phyloP scores from a whole-genome alignment of 2,113 vertebrate species.

The Mus pahari region DNA sequence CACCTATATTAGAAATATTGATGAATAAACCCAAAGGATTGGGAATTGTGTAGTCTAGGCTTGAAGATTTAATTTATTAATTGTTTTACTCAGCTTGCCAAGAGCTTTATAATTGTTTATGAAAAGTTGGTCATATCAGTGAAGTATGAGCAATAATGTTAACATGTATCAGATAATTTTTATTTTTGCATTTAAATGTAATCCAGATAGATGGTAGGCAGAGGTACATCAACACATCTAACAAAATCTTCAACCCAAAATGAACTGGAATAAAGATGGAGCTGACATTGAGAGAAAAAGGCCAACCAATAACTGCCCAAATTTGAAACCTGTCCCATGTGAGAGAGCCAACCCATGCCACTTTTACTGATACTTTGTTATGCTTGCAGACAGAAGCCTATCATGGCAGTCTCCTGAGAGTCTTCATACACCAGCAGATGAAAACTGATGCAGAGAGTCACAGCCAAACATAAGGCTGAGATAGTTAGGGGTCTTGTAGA shows the following conservation, averaged over 20 bases:
- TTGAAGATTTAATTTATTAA: slow-evolving; percentile 50
- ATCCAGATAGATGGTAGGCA: too few relatives aligned
- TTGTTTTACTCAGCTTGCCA: slow-evolving; percentile 40
- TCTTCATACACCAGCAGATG: background rate
- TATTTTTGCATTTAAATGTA: background rate
- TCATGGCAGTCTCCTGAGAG: background rate
- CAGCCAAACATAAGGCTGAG: background rate
- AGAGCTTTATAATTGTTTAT: slow-evolving; percentile 56
- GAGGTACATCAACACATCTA: too few relatives aligned
- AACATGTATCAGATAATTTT: slow-evolving; percentile 3
- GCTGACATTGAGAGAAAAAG: background rate
- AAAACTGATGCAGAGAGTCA: background rate
- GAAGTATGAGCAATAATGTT: slow-evolving; percentile 52
- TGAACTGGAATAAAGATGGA: background rate
- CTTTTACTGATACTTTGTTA: background rate
- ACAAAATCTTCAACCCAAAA: too few relatives aligned
- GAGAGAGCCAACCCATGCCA: background rate
- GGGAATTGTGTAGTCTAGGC: background rate
- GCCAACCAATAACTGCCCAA: too few relatives aligned
- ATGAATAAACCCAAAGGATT: slow-evolving; percentile 45
- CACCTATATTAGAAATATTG: slow-evolving; percentile 21
- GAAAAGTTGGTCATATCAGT: slow-evolving; percentile 49
- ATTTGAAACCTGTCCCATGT: background rate
- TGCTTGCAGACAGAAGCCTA: background rate
- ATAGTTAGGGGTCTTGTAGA: background rate